These are phyloP conservation scores for Chaenocephalus aceratus DNA, from an alignment of 2,113 vertebrate species.

Conservation along the genomic window DNA sequence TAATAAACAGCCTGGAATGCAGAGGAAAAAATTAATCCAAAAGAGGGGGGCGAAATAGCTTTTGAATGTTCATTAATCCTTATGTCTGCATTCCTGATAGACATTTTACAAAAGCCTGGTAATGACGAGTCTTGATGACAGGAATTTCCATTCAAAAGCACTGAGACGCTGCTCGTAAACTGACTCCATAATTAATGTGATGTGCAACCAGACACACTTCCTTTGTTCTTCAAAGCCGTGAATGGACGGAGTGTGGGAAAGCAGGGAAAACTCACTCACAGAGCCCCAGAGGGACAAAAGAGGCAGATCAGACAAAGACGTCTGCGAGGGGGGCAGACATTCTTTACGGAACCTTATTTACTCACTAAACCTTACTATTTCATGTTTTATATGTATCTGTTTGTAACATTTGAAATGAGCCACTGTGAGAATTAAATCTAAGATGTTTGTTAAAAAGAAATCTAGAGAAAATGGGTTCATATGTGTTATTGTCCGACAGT, in stretches of 20 bases:
- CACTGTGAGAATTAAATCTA: background rate
- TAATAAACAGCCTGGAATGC: constrained; percentile 54
- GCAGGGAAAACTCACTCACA: constrained; percentile 75
- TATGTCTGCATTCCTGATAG: constrained; percentile 70
- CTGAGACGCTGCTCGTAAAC: constrained; percentile 65
- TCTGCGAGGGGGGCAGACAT: constrained; percentile 17
- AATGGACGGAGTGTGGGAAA: constrained; percentile 81
- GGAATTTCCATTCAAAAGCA: constrained; percentile 69
- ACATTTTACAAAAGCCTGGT: constrained; percentile 55
- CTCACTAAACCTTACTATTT: background rate
- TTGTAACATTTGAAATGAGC: background rate
- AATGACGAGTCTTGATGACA: constrained; percentile 59
- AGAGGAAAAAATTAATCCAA: constrained; percentile 32
- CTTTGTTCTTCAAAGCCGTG: constrained; percentile 70
- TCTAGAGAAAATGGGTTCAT: background rate
- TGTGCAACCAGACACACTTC: constrained; percentile 83
- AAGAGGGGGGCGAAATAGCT: constrained; percentile 14
- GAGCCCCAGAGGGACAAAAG: constrained; percentile 64
- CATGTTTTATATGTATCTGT: no score
- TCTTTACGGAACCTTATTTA: constrained; percentile 45
- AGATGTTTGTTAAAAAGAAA: background rate
- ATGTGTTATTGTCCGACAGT: background rate
- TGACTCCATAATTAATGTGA: constrained; percentile 77
- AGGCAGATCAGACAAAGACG: constrained; percentile 53
- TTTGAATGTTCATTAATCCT: constrained; percentile 68